Base-by-base conservation (phyloP, 1,140 invertebrate species). In the Bradynema listronoti region DNA sequence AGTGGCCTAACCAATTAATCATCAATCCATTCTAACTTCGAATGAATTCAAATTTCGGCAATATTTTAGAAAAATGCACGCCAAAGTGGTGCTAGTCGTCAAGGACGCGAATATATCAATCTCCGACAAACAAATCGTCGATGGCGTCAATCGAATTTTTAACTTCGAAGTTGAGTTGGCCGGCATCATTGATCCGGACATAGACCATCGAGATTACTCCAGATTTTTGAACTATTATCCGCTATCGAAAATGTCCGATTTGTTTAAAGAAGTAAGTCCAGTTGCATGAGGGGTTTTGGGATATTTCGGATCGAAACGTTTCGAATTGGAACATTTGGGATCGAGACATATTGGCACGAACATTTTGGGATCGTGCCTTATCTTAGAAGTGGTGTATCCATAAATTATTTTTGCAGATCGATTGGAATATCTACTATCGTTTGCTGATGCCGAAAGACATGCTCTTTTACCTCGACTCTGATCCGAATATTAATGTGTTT, bases 121-220 rank as follows among this genome's bases (percentile, higher is more conserved):
- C n/a, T n/a, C n/a, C n/a, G n/a, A n/a, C n/a, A n/a, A n/a, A n/a
- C n/a, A n/a, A n/a, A n/a, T n/a, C n/a, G n/a, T n/a, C n/a, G n/a
- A n/a, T n/a, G n/a, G n/a, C n/a, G n/a, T n/a, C n/a, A n/a, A n/a
- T n/a, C n/a, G n/a, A n/a, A n/a, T n/a, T n/a, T n/a, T n/a, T n/a
- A n/a, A n/a, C n/a, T n/a, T n/a, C n/a, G n/a, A n/a, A n/a, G 68
- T 34, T 56, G 54, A 33, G 58, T 75, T 4, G 73, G 69, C 11
- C 46, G 78, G 19, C 75, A 75, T 11, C 47, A 56, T 32, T 52
- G 50, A 24, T 65, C 73, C 3, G 34, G 73, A 14, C 75, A 76
- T 43, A n/a, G 78, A 76, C 43, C 78, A 78, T 41, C 50, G 78
- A 43, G 74, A 76, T 46, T 67, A 78, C 29, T 71, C 66, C 7